Percentiles rank a stretch among this genome's conserved stretches.
These are phyloP conservation scores for Parapristionchus giblindavisi DNA, from an alignment of 2,888 invertebrate genomes.

Conservation along the genomic window DNA sequence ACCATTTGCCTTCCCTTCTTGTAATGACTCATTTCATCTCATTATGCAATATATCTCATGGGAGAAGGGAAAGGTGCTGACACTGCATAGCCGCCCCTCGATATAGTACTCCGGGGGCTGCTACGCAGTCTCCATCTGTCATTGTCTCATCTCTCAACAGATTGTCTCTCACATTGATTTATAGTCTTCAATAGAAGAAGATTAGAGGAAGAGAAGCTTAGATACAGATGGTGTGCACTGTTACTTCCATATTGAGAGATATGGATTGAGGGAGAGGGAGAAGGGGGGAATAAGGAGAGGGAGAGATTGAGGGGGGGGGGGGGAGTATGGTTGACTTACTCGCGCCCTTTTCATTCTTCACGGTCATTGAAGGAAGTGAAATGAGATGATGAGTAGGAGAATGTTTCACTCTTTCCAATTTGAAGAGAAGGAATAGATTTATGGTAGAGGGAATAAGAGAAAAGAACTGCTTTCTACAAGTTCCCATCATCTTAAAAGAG, in stretches of 20 bases:
- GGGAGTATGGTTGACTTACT: too few relatives aligned
- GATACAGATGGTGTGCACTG: too few relatives aligned
- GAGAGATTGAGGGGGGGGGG: background rate
- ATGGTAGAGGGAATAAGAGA: background rate
- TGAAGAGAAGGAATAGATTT: too few relatives aligned
- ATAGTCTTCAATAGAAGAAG: too few relatives aligned
- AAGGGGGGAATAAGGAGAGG: background rate
- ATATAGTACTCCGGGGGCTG: background rate
- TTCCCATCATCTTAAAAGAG: too few relatives aligned
- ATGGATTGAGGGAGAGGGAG: too few relatives aligned
- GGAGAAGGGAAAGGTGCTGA: too few relatives aligned
- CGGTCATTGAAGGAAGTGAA: constrained; percentile 26
- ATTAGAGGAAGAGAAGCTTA: too few relatives aligned
- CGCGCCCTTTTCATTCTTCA: constrained; percentile 18
- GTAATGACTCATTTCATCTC: background rate
- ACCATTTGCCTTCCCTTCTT: background rate
- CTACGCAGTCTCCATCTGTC: background rate
- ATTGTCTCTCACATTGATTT: constrained; percentile 31
- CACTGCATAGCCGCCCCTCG: background rate
- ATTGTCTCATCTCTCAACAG: constrained; percentile 3
- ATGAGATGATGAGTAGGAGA: too few relatives aligned
- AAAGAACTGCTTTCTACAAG: background rate
- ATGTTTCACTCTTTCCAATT: too few relatives aligned
- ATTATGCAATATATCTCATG: too few relatives aligned
- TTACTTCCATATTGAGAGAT: too few relatives aligned